Evolutionary conservation across 1,140 invertebrate genomes (phyloP).

Genomic region (Drosophila sp.): DNA sequence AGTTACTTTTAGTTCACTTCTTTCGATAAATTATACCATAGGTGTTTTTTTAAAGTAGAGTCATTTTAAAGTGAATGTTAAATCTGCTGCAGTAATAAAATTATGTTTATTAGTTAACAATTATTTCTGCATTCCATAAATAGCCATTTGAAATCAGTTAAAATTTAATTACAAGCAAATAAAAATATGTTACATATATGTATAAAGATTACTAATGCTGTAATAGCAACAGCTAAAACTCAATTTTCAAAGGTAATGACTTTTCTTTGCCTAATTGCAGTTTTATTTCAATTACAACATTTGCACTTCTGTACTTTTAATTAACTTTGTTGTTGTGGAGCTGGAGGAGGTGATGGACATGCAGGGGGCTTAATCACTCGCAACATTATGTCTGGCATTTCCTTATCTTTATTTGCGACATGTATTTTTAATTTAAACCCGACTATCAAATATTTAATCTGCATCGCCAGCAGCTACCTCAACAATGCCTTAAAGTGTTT

Average conservation of each 20-base stretch:
- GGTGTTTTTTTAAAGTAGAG: no score
- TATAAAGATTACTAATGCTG: no score
- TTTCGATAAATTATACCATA: no score
- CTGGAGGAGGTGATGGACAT: conserved; percentile 6
- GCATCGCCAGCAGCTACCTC: conserved; percentile 49
- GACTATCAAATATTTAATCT: conserved; percentile 58
- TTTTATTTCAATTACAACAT: conserved; percentile 58
- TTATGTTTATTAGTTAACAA: no score
- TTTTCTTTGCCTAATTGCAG: conserved; percentile 53
- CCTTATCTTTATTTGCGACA: conserved; percentile 72
- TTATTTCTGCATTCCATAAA: no score
- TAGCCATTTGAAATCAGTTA: no score
- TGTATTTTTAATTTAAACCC: conserved; percentile 65
- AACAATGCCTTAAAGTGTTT: conserved; percentile 58
- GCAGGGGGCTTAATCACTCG: conserved; percentile 3
- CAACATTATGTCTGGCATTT: conserved; percentile 30
- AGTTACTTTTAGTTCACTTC: no score
- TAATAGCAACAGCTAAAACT: no score
- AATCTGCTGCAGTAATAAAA: no score
- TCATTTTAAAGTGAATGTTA: no score
- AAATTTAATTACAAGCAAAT: no score
- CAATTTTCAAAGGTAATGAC: conserved; percentile 4
- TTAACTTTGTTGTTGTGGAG: conserved; percentile 53
- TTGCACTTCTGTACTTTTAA: conserved; percentile 56
- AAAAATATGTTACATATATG: no score